Percentiles rank a stretch among this genome's conserved stretches.
Evolutionary conservation across 2,113 vertebrate genomes (phyloP).

Genomic region (Hippotragus niger): DNA sequence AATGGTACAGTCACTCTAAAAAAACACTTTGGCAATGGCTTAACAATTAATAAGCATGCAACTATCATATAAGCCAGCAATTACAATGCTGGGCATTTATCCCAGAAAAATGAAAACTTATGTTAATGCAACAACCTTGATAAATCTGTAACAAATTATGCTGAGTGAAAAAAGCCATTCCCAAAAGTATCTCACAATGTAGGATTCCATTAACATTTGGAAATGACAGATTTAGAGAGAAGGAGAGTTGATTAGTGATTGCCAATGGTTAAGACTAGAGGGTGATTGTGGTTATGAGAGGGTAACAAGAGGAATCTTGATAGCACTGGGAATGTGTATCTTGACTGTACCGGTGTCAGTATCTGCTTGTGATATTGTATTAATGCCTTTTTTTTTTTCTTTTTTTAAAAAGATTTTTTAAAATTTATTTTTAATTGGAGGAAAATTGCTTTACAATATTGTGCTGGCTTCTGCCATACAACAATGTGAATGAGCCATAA

Average conservation of each 20-base stretch:
- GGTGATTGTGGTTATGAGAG: neutral
- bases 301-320: neutral
- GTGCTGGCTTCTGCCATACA: neutral
- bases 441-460: neutral
- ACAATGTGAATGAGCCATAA: neutral
- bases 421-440: neutral
- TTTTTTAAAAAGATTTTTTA: neutral
- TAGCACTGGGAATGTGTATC: neutral
- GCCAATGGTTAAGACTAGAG: neutral
- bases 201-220: neutral
- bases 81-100: neutral
- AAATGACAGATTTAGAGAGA: neutral
- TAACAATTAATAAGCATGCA: slow-evolving; percentile 28
- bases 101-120: neutral
- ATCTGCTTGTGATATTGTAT: neutral
- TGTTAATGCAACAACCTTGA: neutral
- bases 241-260: neutral
- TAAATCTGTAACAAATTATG: neutral
- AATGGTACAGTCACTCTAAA: neutral
- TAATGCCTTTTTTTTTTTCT: neutral
- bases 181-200: neutral
- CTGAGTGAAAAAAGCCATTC: neutral
- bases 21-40: neutral
- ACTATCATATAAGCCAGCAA: neutral
- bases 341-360: neutral